Evolutionary conservation across 1,140 invertebrate species (phyloP), one percentile per base, ranked within the genome.

Genomic region (Caenorhabditis elegans): DNA sequence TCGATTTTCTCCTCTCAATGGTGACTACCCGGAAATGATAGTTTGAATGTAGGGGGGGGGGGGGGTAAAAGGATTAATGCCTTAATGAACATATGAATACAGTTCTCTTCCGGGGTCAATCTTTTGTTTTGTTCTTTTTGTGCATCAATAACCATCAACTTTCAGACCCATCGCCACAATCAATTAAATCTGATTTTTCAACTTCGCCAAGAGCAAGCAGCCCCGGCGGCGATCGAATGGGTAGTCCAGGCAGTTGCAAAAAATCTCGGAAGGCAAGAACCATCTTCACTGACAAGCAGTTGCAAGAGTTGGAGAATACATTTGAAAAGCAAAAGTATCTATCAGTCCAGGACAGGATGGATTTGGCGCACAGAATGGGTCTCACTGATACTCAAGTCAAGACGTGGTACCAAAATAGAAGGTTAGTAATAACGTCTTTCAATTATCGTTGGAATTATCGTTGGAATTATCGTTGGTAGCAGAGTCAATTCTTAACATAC

Each of bases 261-360:
- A 99, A 98, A 91, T 95, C 97, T 85, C 91, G 97, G 24, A 99
- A 98, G 91, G 97, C 97, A 0, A 91, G 97, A 49, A 99, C 97
- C 24, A 97, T 97, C 6, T 99, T 99, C 91, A 98, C 97, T 11
- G 97, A 99, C 91, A 95, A 97, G 88, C 97, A 99, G 90, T 92
- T 98, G 53, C 91, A 92, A 82, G 91, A 96, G 3, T 91, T 99
- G 86, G 97, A 99, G 91, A 97, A 96, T 90, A 96, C 94, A 81
- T 99, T 99, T 91, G 96, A 98, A 90, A 91, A 95, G 83, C 96
- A 98, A 91, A 99, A 98, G 90, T 99, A 99, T 92, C 93, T 99
- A 28, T 97, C 95, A 87, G 97, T 99, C 5, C 96, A 98, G 89
- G 97, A 99, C 90, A 92, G 97, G 80, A 97, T 98, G 95, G 96